A percentile compares a stretch with the other conserved stretches of the same genome.
Conservation (phyloP, 2,113 vertebrate genomes). For the Ammodytes dubius region DNA sequence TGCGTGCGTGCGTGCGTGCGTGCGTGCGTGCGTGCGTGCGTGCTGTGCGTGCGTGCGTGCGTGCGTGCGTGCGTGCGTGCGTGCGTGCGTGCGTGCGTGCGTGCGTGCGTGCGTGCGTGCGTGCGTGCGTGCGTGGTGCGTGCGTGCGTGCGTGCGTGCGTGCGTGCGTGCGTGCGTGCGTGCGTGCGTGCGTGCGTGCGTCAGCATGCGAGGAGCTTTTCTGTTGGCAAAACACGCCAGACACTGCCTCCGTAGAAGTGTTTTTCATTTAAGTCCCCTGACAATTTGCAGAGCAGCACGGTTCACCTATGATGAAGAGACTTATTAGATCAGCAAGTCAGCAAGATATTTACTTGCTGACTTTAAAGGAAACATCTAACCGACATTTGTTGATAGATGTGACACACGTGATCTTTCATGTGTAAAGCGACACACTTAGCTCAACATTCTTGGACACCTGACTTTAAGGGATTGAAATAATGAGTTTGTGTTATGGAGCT, state of each 20-base stretch:
- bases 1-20: background rate
- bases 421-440: background rate
- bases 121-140: background rate
- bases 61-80: background rate
- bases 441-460: background rate
- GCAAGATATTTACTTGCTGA: slow-evolving; percentile 7
- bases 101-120: background rate
- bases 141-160: no score
- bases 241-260: background rate
- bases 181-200: background rate
- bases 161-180: background rate
- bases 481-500: background rate
- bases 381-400: slow-evolving; percentile 1
- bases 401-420: background rate
- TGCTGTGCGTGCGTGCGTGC: background rate
- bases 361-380: background rate
- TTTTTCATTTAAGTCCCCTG: background rate
- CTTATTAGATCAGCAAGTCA: no score
- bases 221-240: background rate
- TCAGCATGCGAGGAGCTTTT: background rate
- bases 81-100: background rate
- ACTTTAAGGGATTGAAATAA: slow-evolving; percentile 8
- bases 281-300: background rate
- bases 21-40: background rate
- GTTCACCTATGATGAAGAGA: background rate